Percentiles rank a stretch among this genome's conserved stretches.
Evolutionary conservation across 1,140 invertebrate genomes (phyloP).

Genomic region (Coelopa frigida): DNA sequence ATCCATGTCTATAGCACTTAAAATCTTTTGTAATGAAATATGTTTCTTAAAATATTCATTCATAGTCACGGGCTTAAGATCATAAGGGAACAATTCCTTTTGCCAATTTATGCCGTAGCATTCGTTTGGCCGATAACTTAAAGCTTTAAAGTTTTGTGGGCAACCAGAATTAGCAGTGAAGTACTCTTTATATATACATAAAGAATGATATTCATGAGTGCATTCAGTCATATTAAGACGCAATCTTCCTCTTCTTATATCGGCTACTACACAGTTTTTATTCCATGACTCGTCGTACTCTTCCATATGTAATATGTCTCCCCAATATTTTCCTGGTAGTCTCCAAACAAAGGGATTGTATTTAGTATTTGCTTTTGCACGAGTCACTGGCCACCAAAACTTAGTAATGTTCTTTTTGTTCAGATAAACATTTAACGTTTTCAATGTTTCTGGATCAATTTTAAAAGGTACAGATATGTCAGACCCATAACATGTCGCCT

Average conservation of each 20-base stretch:
- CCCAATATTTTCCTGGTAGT: slow-evolving; percentile 32
- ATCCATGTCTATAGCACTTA: no score
- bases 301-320: slow-evolving; percentile 12
- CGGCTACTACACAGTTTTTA: slow-evolving; percentile 19
- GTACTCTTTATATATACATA: slow-evolving; percentile 28
- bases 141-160: slow-evolving; percentile 21
- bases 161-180: slow-evolving; percentile 25
- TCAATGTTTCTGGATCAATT: slow-evolving; percentile 13
- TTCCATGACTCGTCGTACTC: slow-evolving; percentile 14
- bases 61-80: neutral
- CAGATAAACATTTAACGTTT: slow-evolving; percentile 14
- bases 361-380: slow-evolving; percentile 16
- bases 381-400: slow-evolving; percentile 33
- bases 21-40: slow-evolving; percentile 11
- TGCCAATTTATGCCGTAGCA: slow-evolving; percentile 22
- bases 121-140: slow-evolving; percentile 21
- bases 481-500: slow-evolving; percentile 29
- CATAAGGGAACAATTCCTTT: neutral
- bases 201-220: slow-evolving; percentile 13
- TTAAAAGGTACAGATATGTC: slow-evolving; percentile 13
- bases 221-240: slow-evolving; percentile 16
- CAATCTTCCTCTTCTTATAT: slow-evolving; percentile 1
- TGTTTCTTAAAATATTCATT: slow-evolving; percentile 21
- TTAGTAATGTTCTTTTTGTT: slow-evolving; percentile 17
- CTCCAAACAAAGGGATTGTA: slow-evolving; percentile 25